Base-by-base conservation (phyloP, 2,113 vertebrate species). In the Genyomyrus donnyi region DNA sequence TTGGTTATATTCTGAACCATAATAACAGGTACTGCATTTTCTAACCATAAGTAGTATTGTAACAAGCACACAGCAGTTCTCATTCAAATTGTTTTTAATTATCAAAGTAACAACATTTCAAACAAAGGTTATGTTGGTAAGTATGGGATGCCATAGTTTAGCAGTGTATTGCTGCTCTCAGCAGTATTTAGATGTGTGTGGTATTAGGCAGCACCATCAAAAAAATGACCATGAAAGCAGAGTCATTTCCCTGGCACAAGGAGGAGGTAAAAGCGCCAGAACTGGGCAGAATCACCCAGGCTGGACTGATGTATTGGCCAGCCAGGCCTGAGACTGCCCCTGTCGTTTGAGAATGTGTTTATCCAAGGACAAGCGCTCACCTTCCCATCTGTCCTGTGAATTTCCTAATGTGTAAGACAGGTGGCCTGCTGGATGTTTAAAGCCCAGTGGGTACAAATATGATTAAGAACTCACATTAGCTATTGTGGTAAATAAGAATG, bases 341-440 rank as follows among this genome's bases (percentile, higher is more conserved):
- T 93, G 92, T 93, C 94, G 93, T 92, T 91, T 92, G 95, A 95
- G 93, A 95, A 95, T 96, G 96, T 96, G 95, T 96, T 95, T 95
- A 96, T 95, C 95, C 96, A 97, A 97, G 96, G 96, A 97, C 96
- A 96, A 95, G 95, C 94, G 94, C 93, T 97, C 96, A 97, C 96
- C 96, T 97, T 96, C 95, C 97, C 97, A 97, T 97, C 97, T 97
- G 97, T 96, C 96, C 96, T 96, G 95, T 95, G 96, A 95, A 96
- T 96, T 96, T 96, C 95, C 94, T 96, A 96, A 96, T 96, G 96
- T 95, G 95, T 95, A 93, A 97, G 96, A 97, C 97, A 97, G 96
- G 97, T 97, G 96, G 96, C 94, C 93, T 95, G 95, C 95, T 95
- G 94, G 95, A 97, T 96, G 96, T 94, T 94, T 95, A 96, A 96